A percentile compares a stretch with the other conserved stretches of the same genome.
These are phyloP conservation scores for Phortica okadai DNA, from an alignment of 2,888 invertebrate species.

Conservation along the genomic window DNA sequence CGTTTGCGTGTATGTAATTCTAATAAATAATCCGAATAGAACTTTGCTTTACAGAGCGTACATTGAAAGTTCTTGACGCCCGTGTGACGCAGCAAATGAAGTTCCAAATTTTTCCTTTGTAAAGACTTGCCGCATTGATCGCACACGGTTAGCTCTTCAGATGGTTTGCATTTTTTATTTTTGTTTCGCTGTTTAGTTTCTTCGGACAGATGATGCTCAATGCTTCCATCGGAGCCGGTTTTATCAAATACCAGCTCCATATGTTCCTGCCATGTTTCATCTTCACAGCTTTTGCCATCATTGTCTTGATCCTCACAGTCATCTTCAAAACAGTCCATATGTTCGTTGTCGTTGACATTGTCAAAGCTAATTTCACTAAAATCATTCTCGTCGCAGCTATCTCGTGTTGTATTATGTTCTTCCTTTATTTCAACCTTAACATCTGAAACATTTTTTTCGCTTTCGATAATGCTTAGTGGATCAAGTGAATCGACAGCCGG, in stretches of 20 bases:
- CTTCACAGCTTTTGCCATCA: neutral
- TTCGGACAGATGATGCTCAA: neutral
- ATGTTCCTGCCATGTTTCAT: neutral
- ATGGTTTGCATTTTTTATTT: neutral
- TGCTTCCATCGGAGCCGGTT: neutral
- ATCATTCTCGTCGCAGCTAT: neutral
- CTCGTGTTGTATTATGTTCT: neutral
- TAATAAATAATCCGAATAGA: slow-evolving; percentile 14
- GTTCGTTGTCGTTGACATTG: neutral
- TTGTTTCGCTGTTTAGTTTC: neutral
- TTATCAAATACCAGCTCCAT: neutral
- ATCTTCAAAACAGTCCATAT: neutral
- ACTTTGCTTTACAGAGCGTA: neutral
- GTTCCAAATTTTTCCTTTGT: slow-evolving; percentile 40
- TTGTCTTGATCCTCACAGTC: neutral
- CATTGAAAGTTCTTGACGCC: slow-evolving; percentile 41
- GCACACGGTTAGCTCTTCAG: slow-evolving; percentile 29
- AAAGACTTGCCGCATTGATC: slow-evolving; percentile 47
- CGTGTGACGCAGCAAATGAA: slow-evolving; percentile 43
- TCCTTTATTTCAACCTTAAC: slow-evolving; percentile 5
- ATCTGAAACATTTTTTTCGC: neutral
- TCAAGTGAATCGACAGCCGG: slow-evolving; percentile 1
- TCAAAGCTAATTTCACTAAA: slow-evolving; percentile 1
- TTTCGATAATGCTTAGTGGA: slow-evolving; percentile 12
- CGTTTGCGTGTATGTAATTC: slow-evolving; percentile 20